Base-by-base conservation (phyloP, 2,888 invertebrate genomes). In the Byasa hedistus region DNA sequence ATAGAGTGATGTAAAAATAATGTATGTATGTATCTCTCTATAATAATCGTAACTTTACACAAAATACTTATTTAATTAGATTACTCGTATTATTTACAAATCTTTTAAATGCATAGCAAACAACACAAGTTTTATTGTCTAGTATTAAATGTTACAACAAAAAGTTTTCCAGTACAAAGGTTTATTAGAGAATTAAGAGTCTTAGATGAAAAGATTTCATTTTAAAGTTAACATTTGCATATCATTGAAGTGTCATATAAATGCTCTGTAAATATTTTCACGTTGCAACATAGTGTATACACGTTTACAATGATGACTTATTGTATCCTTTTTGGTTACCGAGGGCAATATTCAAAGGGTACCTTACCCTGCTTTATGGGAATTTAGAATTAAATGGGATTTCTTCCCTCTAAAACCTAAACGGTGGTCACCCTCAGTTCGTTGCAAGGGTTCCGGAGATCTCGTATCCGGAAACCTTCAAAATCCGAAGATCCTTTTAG, bases 191-290 rank as follows among this genome's bases (percentile, higher is more conserved):
- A 21, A 21, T 21, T 19, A 61, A 55, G 22, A 32, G 57, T 36
- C 22, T 57, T 36, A 17, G 12, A 4, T 22, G 21, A 12, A 36
- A 3, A 60, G 23, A 61, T 21, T 59, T 10, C 21, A 15, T n/a
- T 52, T 66, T 27, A 4, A 44, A 8, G 21, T 65, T 61, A 57
- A 21, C 57, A 61, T 66, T 57, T 17, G 61, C 32, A 52, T 57
- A 66, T 66, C 57, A 61, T 57, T 61, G 36, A 21, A 19, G 27
- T 36, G 24, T 21, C 4, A 32, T 52, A n/a, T 60, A 22, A 57
- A 56, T 5, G 51, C 55, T 51, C 36, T 17, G 48, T 61, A 56
- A 61, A 61, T 52, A 65, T n/a, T 17, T 57, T 21, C 44, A 39
- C 4, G 52, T 23, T 52, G 52, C n/a, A n/a, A n/a, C n/a, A n/a